phyloP scores from a whole-genome alignment of 2,113 vertebrate species.

The Archocentrus centrarchus region DNA sequence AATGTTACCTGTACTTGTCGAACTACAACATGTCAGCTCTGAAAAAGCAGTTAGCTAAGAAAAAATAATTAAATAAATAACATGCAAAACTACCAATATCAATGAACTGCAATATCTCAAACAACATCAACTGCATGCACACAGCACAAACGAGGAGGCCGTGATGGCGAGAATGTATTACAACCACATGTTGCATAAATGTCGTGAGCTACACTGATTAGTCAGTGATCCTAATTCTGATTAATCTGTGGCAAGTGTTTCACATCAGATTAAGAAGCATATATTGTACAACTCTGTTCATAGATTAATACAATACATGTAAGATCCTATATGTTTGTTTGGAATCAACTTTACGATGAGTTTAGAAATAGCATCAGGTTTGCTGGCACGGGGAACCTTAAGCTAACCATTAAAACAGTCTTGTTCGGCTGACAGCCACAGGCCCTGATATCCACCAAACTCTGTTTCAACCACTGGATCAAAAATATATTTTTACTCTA shows the following conservation, averaged over 20 bases:
- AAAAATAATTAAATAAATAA: not conserved
- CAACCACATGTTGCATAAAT: not conserved
- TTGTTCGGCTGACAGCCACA: conserved; percentile 14
- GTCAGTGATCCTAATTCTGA: not conserved
- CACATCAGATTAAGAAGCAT: not conserved
- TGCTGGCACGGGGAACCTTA: not conserved
- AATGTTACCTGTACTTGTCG: too few species aligned
- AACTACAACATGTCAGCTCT: too few species aligned
- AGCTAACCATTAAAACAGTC: not conserved
- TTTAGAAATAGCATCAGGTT: not conserved
- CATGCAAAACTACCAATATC: not conserved
- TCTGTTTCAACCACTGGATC: conserved; percentile 32
- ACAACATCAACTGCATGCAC: not conserved
- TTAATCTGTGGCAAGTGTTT: not conserved
- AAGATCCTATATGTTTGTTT: not conserved
- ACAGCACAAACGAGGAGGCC: not conserved
- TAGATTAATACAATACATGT: not conserved
- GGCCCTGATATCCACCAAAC: conserved; percentile 39
- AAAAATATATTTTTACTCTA: conserved; percentile 36
- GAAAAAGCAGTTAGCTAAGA: too few species aligned
- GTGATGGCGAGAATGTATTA: not conserved
- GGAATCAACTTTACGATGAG: not conserved
- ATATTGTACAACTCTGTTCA: not conserved
- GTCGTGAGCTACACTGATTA: not conserved
- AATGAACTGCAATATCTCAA: not conserved